These are phyloP conservation scores for Martes martes DNA, from an alignment of 2,113 vertebrate species.

Conservation along the genomic window DNA sequence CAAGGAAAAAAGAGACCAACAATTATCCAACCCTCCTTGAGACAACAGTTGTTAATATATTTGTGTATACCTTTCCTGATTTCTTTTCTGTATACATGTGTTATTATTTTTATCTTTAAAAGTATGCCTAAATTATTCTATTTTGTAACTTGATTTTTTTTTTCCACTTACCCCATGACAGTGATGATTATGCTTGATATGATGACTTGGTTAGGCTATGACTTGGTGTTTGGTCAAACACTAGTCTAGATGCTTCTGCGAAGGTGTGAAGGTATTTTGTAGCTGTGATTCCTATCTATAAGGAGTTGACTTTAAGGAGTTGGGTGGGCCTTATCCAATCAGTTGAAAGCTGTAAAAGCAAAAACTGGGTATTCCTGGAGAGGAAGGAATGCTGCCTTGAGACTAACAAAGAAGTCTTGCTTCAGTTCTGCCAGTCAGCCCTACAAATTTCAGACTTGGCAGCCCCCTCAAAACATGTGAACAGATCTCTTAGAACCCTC, in stretches of 20 bases:
- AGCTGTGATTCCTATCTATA: background rate
- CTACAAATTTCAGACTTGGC: background rate
- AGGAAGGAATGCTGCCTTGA: background rate
- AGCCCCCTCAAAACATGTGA: background rate
- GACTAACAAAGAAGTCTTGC: background rate
- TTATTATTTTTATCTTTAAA: background rate
- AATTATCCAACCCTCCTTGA: background rate
- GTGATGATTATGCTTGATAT: background rate
- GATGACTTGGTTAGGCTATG: background rate
- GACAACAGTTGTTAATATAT: background rate
- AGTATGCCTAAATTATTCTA: background rate
- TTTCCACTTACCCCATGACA: background rate
- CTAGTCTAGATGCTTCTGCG: background rate
- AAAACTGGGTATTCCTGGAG: background rate
- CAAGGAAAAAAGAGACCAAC: background rate
- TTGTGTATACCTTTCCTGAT: background rate
- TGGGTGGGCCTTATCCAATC: background rate
- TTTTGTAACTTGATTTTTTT: background rate
- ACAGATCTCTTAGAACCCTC: background rate
- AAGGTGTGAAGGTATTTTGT: background rate
- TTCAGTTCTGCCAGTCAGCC: background rate
- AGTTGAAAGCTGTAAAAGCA: background rate
- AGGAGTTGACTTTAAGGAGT: background rate
- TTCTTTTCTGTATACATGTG: background rate
- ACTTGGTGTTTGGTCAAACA: background rate